Evolutionary conservation across 2,888 invertebrate species (phyloP).

Genomic region (Harmothoe impar): DNA sequence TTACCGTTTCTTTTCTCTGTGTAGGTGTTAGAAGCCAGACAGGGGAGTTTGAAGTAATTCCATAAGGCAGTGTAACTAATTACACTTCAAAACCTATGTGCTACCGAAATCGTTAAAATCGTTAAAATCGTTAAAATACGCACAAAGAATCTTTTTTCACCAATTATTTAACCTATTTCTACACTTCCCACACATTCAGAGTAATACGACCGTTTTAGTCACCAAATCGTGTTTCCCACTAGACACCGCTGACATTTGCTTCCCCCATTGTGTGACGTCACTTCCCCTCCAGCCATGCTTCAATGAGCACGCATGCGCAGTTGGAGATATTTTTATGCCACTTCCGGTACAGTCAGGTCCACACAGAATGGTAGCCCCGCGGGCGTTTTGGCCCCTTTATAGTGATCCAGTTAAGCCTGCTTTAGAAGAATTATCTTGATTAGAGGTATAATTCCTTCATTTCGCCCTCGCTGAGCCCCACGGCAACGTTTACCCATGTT

Average conservation of each 20-base stretch:
- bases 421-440: not conserved
- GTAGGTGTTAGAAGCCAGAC: too few relatives aligned
- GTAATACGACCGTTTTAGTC: too few relatives aligned
- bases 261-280: not conserved
- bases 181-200: too few relatives aligned
- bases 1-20: too few relatives aligned
- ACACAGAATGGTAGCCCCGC: not conserved
- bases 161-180: too few relatives aligned
- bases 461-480: not conserved
- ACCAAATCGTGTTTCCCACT: not conserved
- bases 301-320: conserved; percentile 22
- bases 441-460: conserved; percentile 42
- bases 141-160: too few relatives aligned
- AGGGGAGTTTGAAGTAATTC: too few relatives aligned
- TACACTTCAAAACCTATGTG: too few relatives aligned
- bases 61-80: too few relatives aligned
- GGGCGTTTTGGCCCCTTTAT: conserved; percentile 1
- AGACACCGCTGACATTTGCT: not conserved
- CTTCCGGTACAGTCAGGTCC: conserved; percentile 12
- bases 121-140: too few relatives aligned
- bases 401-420: not conserved
- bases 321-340: conserved; percentile 23
- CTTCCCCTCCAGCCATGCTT: conserved; percentile 4
- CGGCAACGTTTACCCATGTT: not conserved
- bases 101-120: too few relatives aligned